A percentile compares a stretch with the other conserved stretches of the same genome.
Conservation (phyloP, 2,888 invertebrate genomes). For the Philhelius pedissequus region DNA sequence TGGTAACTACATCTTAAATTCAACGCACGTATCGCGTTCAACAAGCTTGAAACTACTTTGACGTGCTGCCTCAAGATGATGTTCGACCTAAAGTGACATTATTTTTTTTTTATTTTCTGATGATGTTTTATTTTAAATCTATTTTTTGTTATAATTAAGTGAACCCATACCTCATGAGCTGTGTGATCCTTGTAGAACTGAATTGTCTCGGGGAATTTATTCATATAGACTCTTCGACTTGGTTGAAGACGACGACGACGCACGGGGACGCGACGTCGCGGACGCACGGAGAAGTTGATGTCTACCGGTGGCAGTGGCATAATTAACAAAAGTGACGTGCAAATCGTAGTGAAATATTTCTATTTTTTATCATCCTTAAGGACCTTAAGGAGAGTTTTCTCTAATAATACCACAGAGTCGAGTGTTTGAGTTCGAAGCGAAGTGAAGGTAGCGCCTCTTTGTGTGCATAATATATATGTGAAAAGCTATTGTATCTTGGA, state of each 20-base stretch:
- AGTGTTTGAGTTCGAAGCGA: neutral
- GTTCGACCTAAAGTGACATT: slow-evolving; percentile 42
- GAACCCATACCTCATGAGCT: slow-evolving; percentile 38
- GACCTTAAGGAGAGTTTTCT: slow-evolving; percentile 21
- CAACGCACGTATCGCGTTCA: slow-evolving; percentile 65
- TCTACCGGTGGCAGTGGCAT: slow-evolving; percentile 44
- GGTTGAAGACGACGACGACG: neutral
- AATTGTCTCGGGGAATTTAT: slow-evolving; percentile 54
- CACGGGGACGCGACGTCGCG: too few relatives aligned
- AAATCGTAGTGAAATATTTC: slow-evolving; percentile 62
- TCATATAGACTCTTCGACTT: slow-evolving; percentile 23
- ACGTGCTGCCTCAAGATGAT: slow-evolving; percentile 15
- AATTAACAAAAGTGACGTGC: slow-evolving; percentile 68
- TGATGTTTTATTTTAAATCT: neutral
- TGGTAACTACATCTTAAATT: slow-evolving; percentile 60
- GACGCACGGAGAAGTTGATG: too few relatives aligned
- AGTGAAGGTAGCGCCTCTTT: slow-evolving; percentile 6
- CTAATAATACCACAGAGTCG: slow-evolving; percentile 39
- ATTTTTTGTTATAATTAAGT: slow-evolving; percentile 51
- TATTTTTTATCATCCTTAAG: slow-evolving; percentile 38
- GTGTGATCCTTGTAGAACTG: slow-evolving; percentile 38
- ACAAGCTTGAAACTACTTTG: slow-evolving; percentile 61
- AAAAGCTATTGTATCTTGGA: slow-evolving; percentile 52
- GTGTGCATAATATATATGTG: too few relatives aligned
- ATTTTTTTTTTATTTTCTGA: neutral